Evolutionary conservation across 2,113 vertebrate genomes (phyloP).

Genomic region (Callithrix jacchus): DNA sequence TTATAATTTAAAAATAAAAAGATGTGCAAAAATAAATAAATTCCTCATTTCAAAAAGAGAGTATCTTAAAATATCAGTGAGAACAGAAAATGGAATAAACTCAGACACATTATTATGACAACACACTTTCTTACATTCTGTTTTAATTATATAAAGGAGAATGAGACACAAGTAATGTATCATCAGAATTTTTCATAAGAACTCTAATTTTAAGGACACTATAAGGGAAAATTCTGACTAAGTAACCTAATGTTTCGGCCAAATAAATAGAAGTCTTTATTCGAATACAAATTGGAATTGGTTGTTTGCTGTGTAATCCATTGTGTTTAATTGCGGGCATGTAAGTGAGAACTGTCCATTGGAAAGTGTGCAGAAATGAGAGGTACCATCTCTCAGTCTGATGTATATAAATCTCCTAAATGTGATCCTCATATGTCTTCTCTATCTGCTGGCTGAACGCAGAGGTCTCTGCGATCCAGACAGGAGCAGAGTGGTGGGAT

Average conservation of each 20-base stretch:
- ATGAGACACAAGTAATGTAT: neutral
- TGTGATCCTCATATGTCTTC: neutral
- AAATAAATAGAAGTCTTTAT: neutral
- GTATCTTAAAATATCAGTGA: neutral
- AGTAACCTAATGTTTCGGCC: neutral
- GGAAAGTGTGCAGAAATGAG: neutral
- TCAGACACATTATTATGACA: neutral
- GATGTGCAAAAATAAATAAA: no score
- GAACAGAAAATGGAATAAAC: neutral
- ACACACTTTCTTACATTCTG: neutral
- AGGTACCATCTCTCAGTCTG: neutral
- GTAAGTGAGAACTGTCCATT: neutral
- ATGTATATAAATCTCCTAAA: neutral
- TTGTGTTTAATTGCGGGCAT: neutral
- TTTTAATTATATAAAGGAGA: neutral
- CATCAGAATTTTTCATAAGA: neutral
- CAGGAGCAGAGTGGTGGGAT: neutral
- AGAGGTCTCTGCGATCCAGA: no score
- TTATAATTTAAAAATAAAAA: no score
- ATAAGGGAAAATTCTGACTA: neutral
- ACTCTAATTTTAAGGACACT: neutral
- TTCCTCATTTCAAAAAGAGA: neutral
- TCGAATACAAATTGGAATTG: no score
- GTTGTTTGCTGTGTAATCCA: neutral
- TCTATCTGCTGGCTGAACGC: neutral